Evolutionary conservation across 1,140 invertebrate species (phyloP).

Genomic region (Tetramorium parvispinum): DNA sequence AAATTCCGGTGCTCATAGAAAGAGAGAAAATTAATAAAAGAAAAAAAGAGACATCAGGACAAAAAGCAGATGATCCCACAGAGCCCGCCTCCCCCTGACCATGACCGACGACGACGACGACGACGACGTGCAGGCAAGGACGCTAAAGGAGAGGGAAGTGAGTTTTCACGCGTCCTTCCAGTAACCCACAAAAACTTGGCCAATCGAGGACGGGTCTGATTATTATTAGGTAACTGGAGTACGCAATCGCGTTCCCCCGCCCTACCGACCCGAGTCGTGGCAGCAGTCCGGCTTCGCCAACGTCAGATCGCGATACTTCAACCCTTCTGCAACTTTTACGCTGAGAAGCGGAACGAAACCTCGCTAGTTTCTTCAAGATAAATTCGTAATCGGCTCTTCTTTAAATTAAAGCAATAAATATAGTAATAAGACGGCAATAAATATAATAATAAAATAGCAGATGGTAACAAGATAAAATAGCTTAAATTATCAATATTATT

Average conservation of each 20-base stretch:
- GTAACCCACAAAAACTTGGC: conserved; percentile 61
- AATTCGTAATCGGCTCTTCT: background rate
- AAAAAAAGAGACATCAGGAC: background rate
- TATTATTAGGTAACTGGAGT: conserved; percentile 35
- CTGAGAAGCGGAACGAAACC: background rate
- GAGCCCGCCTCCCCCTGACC: conserved; percentile 53
- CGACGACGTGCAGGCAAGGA: background rate
- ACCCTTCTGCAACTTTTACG: background rate
- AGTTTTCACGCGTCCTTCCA: conserved; percentile 40
- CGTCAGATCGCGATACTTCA: background rate
- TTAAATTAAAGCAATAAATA: background rate
- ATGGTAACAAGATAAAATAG: too few relatives aligned
- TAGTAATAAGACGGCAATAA: background rate
- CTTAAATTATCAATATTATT: background rate
- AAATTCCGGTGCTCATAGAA: background rate
- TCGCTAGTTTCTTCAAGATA: background rate
- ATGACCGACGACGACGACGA: conserved; percentile 62
- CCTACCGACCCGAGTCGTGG: background rate
- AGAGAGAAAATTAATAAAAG: background rate
- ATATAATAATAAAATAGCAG: background rate
- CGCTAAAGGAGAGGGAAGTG: background rate
- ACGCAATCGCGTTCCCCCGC: conserved; percentile 40
- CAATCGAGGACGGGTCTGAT: conserved; percentile 37
- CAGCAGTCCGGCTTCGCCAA: background rate
- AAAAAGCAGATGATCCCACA: conserved; percentile 15